phyloP scores from a whole-genome alignment of 2,797 vertebrate species.

The Caiman crocodilus region DNA sequence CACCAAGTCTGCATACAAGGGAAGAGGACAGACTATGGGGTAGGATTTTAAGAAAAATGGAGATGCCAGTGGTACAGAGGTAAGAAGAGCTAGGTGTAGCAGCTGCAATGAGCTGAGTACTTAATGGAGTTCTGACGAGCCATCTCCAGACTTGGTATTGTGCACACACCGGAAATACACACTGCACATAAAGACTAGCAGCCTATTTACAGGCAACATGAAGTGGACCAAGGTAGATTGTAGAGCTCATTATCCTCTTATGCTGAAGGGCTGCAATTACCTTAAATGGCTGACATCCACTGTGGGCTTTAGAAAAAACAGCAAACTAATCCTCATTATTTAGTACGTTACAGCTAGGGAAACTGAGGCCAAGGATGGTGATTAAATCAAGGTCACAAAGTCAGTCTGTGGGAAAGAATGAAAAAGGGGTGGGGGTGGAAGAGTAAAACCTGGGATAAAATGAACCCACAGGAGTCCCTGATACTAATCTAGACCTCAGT shows the following conservation, averaged over 20 bases:
- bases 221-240: not conserved
- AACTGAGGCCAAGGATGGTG: not conserved
- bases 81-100: not conserved
- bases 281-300: rapidly evolving
- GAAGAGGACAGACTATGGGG: not conserved
- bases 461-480: not conserved
- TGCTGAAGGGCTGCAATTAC: rapidly evolving
- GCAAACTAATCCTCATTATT: rapidly evolving
- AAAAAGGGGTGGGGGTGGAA: not conserved
- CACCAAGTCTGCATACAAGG: not conserved
- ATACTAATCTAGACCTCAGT: not conserved
- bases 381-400: not conserved
- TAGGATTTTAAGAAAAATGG: not conserved
- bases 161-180: not conserved
- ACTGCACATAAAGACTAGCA: not conserved
- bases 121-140: not conserved
- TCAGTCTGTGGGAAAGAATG: not conserved
- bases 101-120: not conserved
- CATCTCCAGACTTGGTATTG: not conserved
- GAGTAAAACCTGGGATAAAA: not conserved
- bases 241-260: rapidly evolving
- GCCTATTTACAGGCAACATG: no score
- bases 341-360: not conserved
- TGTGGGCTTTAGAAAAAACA: rapidly evolving
- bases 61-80: not conserved